Percentiles rank a stretch among this genome's conserved stretches.
Conservation (phyloP, 2,888 invertebrate species). For the Metopia argyrocephala region DNA sequence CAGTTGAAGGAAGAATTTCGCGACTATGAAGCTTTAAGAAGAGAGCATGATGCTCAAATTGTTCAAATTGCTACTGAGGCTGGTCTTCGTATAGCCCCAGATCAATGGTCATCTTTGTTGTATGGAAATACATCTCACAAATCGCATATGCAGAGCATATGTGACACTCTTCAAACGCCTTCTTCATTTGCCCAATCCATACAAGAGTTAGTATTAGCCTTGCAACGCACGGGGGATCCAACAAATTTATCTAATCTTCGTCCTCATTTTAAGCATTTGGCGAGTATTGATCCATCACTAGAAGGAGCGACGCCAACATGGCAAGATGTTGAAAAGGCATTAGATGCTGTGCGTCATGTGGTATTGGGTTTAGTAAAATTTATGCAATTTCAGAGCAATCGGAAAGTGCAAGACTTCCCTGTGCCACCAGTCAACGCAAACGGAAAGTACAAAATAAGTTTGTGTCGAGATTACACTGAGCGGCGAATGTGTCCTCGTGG, state of each 20-base stretch:
- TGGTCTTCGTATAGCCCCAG: slow-evolving; percentile 96
- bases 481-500: slow-evolving; percentile 92
- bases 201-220: slow-evolving; percentile 92
- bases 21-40: slow-evolving; percentile 93
- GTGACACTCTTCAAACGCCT: slow-evolving; percentile 94
- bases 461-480: slow-evolving; percentile 91
- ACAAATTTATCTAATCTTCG: slow-evolving; percentile 88
- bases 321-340: slow-evolving; percentile 83
- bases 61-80: slow-evolving; percentile 99
- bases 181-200: slow-evolving; percentile 95
- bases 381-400: slow-evolving; percentile 86
- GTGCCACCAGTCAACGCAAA: slow-evolving; percentile 79
- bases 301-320: slow-evolving; percentile 83
- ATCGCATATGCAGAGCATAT: slow-evolving; percentile 96
- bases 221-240: slow-evolving; percentile 92
- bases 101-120: slow-evolving; percentile 97
- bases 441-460: slow-evolving; percentile 91
- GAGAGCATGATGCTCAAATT: slow-evolving; percentile 99
- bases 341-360: slow-evolving; percentile 85
- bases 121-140: slow-evolving; percentile 98
- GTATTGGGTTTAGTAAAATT: slow-evolving; percentile 89
- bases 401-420: slow-evolving; percentile 82
- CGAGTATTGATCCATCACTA: slow-evolving; percentile 91
- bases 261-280: slow-evolving; percentile 89
- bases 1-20: slow-evolving; percentile 98